Evolutionary conservation across 2,113 vertebrate species (phyloP).

Genomic region (Cinclus cinclus): DNA sequence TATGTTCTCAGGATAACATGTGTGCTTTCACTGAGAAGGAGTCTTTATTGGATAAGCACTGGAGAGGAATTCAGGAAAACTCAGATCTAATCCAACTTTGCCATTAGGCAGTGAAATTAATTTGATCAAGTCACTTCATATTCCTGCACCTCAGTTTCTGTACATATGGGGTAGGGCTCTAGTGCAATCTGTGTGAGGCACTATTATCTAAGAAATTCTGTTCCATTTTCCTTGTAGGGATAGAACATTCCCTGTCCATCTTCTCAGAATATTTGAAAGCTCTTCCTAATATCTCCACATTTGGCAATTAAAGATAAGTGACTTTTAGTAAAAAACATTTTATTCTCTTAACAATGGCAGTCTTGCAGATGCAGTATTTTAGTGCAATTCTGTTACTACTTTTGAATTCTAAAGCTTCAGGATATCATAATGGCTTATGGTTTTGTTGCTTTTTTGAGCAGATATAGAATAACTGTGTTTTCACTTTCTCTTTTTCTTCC

Average conservation of each 20-base stretch:
- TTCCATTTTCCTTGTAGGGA: neutral
- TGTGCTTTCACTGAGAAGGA: neutral
- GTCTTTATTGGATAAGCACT: neutral
- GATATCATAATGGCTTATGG: neutral
- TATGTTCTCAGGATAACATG: neutral
- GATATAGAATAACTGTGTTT: neutral
- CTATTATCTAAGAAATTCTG: neutral
- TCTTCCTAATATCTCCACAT: neutral
- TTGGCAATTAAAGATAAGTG: neutral
- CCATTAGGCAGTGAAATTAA: neutral
- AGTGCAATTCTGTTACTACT: neutral
- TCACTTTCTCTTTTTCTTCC: neutral
- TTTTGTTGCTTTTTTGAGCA: neutral
- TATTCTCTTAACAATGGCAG: neutral
- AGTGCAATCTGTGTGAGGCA: neutral
- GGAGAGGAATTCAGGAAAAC: neutral
- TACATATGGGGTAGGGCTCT: accelerated
- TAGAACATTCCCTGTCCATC: neutral
- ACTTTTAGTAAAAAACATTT: neutral
- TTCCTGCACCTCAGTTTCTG: neutral
- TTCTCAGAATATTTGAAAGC: neutral
- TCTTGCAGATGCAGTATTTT: neutral
- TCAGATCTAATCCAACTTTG: neutral
- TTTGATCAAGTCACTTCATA: neutral
- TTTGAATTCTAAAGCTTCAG: neutral